Evolutionary conservation across 2,797 vertebrate genomes (phyloP), one percentile per base, ranked within the genome.

Genomic region (Notolepis coatsorum): DNA sequence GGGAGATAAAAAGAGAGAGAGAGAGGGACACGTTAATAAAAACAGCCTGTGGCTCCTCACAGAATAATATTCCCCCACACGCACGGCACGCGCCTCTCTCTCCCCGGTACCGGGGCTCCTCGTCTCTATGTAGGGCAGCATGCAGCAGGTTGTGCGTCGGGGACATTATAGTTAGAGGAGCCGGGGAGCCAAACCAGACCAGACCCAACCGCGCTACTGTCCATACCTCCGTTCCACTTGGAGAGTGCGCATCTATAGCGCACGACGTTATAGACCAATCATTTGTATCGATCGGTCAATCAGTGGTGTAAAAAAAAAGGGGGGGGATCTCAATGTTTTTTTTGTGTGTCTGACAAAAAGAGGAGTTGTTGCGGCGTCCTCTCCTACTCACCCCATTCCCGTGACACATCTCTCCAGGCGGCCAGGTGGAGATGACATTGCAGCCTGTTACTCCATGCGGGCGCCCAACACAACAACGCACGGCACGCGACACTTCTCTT

Each of bases 391-490:
- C 96, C 93, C 94, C 94, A 93, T 94, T 91, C 91, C 92, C 93
- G 90, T 94, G 90, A 95, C 95, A 95, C 95, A 96, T 95, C 94
- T 92, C 92, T 93, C 93, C 92, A 93, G 91, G 85, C 92, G 84
- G 79, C 82, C 84, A 92, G 88, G 91, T 90, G 91, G 92, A 93
- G 88, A 92, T 93, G 94, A 94, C 95, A 96, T 96, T 80, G 93
- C 95, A 93, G 89, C 92, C 84, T 90, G 89, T 93, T 91, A 93
- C 90, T 90, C 81, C 88, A 91, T 89, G 88, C 81, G 75, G 87
- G 86, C 86, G 73, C 60, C 84, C 87, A 75, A 79, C 74, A 79
- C 37, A 65, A 72, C 79, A 3, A n/a, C 12, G 33, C 10, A n/a
- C 41, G 9, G 21, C n/a, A 13, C 28, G 6, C 59, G 61, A 23